Evolutionary conservation across 1,140 invertebrate genomes (phyloP), one percentile per base, ranked within the genome.

Genomic region (Nautilus pompilius): DNA sequence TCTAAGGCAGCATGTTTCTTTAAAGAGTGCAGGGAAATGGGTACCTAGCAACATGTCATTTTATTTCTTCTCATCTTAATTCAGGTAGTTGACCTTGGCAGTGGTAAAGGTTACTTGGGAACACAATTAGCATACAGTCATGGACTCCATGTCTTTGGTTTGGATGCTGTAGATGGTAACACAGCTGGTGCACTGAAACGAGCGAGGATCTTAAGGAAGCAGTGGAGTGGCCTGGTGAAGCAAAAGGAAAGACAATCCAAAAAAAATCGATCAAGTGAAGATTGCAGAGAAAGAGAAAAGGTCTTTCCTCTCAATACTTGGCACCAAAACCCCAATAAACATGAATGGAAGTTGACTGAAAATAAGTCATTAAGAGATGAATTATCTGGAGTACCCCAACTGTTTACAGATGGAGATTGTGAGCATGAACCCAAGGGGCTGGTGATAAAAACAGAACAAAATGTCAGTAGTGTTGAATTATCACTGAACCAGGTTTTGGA

Each of bases 71-170:
- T 13, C 58, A 15, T 45, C 33, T 20, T 30, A 4, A 41, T 66
- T 15, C 49, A 79, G 77, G 85, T 93, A 65, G 86, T 95, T 46
- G 93, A 96, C 81, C 87, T 91, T 33, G 93, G 93, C 0, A 92
- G 92, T 80, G 93, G 93, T 0, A 91, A 91, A 79, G 93, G 92
- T 0, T 92, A 94, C 81, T 81, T 95, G 0, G 90, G 90, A 32
- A 88, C 88, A 0, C 85, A 89, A 58, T 80, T 95, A 49, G 86
- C 89, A 1, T 84, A 92, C 4, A 64, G 70, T 57, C 88, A 90
- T 81, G 78, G 86, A 6, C 80, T 92, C 55, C 87, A 88, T 26
- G 90, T 93, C 29, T 82, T 95, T 3, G 91, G 91, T 3, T 86
- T 95, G 1, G 93, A 95, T 83, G 88, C 89, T 22, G 89, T 87